phyloP scores from a whole-genome alignment of 1,140 invertebrate genomes.

The Lasioglossum albipes region DNA sequence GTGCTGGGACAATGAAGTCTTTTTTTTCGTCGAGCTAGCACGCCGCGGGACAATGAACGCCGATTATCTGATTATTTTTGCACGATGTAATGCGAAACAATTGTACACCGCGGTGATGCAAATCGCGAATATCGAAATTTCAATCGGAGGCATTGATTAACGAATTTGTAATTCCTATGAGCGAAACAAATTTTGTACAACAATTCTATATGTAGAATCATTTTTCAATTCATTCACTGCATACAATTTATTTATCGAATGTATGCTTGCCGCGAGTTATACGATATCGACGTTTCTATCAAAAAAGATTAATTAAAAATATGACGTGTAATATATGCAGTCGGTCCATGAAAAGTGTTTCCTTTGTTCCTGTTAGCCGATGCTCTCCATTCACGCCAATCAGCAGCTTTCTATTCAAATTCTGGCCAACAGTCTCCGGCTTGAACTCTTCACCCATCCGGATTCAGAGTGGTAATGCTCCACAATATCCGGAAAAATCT shows the following conservation, averaged over 20 bases:
- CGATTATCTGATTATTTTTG: background rate
- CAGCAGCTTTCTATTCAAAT: slow-evolving; percentile 1
- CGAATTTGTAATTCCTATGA: background rate
- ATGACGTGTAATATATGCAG: no score
- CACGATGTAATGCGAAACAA: background rate
- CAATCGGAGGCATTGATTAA: background rate
- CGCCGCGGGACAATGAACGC: no score
- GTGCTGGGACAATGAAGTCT: no score
- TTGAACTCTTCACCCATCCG: background rate
- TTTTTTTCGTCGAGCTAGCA: no score
- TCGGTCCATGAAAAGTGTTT: no score
- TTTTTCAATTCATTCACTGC: no score
- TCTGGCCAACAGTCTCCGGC: background rate
- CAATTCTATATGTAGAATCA: no score
- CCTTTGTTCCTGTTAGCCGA: no score
- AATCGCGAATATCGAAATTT: background rate
- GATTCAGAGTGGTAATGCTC: background rate
- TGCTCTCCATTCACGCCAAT: background rate
- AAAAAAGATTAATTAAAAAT: no score
- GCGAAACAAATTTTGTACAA: background rate
- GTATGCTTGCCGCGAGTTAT: no score
- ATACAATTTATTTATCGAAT: no score
- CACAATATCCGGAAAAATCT: slow-evolving; percentile 7
- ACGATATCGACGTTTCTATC: no score
- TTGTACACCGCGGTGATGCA: background rate